Evolutionary conservation across 2,888 invertebrate genomes (phyloP), one percentile per base, ranked within the genome.

Genomic region (Odontothrips loti): DNA sequence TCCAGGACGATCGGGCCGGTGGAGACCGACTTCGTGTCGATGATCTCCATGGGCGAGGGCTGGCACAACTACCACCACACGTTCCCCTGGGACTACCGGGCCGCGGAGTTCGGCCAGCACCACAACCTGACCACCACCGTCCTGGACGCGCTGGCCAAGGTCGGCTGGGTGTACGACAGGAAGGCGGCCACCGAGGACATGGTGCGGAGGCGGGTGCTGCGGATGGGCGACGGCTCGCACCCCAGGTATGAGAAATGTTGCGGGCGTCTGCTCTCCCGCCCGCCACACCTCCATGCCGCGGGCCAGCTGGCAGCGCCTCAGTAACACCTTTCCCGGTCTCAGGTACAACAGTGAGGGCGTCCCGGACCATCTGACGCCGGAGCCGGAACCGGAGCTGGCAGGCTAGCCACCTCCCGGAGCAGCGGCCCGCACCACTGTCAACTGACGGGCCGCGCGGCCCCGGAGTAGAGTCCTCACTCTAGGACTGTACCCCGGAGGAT

Each of bases 111-210:
- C 82, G 89, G 89, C 0, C 84, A 84, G 34, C 83, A 83, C 81
- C 88, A 90, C 84, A 93, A 93, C 85, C 84, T 89, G 4, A 92
- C 93, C 0, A 91, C 93, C 0, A 86, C 87, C 2, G 86, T 93
- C 79, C 93, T 94, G 80, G 90, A 92, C 84, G 86, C 89, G 80
- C 89, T 91, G 82, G 91, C 91, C 43, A 87, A 85, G 63, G 85
- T 91, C 1, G 94, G 94, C 10, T 86, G 88, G 83, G 92, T 91
- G 1, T 92, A 91, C 84, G 93, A 94, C 85, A 87, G 92, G 82
- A 92, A 91, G 85, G 86, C 86, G 15, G 88, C 86, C 15, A 86
- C 88, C 3, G 86, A 89, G 10, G 92, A 93, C 11, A 91, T 94
- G 90, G 90, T 96, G 3, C 88, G 90, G 82, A 92, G 91, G 85